A percentile compares a stretch with the other conserved stretches of the same genome.
Evolutionary conservation across 2,888 invertebrate genomes (phyloP).

Genomic region (Orgyia antiqua): DNA sequence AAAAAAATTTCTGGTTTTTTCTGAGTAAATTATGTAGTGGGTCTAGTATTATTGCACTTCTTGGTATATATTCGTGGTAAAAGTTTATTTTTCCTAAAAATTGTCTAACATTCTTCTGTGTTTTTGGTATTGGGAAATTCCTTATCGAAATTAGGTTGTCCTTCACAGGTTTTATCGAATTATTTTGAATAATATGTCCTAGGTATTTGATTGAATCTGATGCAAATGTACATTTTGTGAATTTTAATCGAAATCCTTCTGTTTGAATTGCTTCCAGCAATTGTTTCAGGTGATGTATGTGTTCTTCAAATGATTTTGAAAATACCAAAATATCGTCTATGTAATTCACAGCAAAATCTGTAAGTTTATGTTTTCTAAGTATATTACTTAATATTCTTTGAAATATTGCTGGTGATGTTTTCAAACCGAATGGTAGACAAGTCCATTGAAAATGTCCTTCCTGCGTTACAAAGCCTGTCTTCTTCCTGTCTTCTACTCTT

Average conservation of each 20-base stretch:
- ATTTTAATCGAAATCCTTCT: slow-evolving; percentile 25
- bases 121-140: no score
- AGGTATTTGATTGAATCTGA: slow-evolving; percentile 9
- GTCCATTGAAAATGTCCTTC: no score
- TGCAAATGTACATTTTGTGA: slow-evolving; percentile 9
- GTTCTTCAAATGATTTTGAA: slow-evolving; percentile 3
- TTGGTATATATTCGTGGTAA: no score
- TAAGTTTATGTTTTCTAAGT: slow-evolving; percentile 5
- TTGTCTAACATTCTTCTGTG: no score
- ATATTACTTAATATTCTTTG: slow-evolving; percentile 30
- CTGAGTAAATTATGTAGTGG: no score
- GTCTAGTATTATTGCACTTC: no score
- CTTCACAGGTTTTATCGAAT: slow-evolving; percentile 9
- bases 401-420: no score
- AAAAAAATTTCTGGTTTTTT: no score
- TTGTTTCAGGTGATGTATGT: background rate
- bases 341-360: no score
- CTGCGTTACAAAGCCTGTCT: no score
- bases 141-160: slow-evolving; percentile 8
- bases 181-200: slow-evolving; percentile 17
- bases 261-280: slow-evolving; percentile 35
- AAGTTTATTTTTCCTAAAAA: no score
- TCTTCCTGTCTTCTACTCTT: background rate
- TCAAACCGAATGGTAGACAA: no score
- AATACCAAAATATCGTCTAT: slow-evolving; percentile 4